Evolutionary conservation across 2,797 vertebrate species (phyloP).

Genomic region (Macrochelys suwanniensis): DNA sequence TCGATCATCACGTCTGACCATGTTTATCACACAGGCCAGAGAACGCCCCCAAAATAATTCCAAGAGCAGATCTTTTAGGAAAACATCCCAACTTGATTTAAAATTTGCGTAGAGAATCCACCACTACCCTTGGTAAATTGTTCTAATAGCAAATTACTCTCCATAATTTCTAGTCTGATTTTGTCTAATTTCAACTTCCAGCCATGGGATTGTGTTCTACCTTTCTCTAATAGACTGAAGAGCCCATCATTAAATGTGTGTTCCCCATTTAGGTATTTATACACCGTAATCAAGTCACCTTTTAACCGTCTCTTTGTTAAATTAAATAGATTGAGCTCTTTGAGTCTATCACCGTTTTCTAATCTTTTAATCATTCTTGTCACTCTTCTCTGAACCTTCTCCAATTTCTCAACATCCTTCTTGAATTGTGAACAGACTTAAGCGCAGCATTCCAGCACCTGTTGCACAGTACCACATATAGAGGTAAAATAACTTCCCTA

Average conservation of each 20-base stretch:
- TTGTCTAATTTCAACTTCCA: neutral
- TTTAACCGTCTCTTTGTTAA: neutral
- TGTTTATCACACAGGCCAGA: no score
- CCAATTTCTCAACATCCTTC: neutral
- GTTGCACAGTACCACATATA: no score
- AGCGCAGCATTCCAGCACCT: neutral
- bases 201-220: neutral
- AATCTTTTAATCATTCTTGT: neutral
- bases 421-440: neutral
- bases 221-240: neutral
- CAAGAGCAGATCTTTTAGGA: no score
- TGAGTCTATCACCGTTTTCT: neutral
- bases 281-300: neutral
- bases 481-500: neutral
- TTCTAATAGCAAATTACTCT: no score
- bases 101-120: no score
- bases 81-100: no score
- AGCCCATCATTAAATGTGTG: no score
- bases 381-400: neutral
- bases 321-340: neutral
- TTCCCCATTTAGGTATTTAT: neutral
- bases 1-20: neutral
- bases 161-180: neutral
- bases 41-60: no score
- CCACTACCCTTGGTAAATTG: no score